Evolutionary conservation across 2,797 vertebrate genomes (phyloP).

Genomic region (Gymnothorax reevesii): DNA sequence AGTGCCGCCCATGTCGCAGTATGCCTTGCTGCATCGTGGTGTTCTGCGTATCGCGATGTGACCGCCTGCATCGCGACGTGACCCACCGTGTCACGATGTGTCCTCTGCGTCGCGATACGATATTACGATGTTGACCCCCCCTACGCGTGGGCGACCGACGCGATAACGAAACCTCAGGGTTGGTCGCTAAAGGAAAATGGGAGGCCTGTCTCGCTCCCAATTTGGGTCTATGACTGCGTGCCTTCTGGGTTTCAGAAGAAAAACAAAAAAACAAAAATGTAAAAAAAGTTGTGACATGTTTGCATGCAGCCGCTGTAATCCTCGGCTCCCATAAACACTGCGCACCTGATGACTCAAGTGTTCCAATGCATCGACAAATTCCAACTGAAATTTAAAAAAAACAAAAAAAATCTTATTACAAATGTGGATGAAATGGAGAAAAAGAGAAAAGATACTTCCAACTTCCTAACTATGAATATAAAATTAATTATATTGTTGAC

Average conservation of each 20-base stretch:
- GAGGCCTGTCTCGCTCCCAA: slow-evolving; percentile 4
- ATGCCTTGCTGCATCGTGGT: background rate
- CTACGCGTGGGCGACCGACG: slow-evolving; percentile 44
- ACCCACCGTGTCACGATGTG: too few relatives aligned
- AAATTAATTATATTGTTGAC: slow-evolving; percentile 91
- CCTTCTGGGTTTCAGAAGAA: slow-evolving; percentile 56
- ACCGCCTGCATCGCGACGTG: background rate
- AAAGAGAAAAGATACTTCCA: slow-evolving; percentile 77
- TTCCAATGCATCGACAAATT: slow-evolving; percentile 71
- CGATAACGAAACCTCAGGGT: slow-evolving; percentile 24
- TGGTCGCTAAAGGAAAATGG: slow-evolving; percentile 26
- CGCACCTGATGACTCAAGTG: slow-evolving; percentile 84
- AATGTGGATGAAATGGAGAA: slow-evolving; percentile 65
- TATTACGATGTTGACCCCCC: too few relatives aligned
- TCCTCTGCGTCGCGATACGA: background rate
- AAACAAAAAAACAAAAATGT: slow-evolving; percentile 39
- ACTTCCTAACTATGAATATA: slow-evolving; percentile 82
- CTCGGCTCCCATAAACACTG: slow-evolving; percentile 89
- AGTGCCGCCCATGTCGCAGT: slow-evolving; percentile 54
- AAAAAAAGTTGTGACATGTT: slow-evolving; percentile 88
- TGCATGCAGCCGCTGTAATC: slow-evolving; percentile 97
- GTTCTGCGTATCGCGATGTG: too few relatives aligned
- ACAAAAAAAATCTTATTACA: slow-evolving; percentile 54
- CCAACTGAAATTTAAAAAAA: slow-evolving; percentile 60
- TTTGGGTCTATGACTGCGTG: slow-evolving; percentile 41